These are phyloP conservation scores for Trinectes maculatus DNA, from an alignment of 2,113 vertebrate species.

Conservation along the genomic window DNA sequence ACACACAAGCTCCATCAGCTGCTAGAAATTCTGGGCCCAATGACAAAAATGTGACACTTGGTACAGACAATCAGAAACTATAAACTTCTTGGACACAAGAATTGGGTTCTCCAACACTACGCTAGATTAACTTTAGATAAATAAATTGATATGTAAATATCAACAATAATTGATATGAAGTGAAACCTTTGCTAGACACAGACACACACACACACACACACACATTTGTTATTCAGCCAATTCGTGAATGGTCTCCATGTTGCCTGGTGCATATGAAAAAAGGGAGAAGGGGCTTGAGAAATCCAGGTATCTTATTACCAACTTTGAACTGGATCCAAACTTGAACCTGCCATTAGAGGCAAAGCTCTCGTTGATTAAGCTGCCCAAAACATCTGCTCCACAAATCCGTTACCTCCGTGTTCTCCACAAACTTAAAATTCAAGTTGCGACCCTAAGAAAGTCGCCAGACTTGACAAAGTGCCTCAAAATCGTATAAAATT, in stretches of 20 bases:
- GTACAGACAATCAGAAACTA: constrained; percentile 33
- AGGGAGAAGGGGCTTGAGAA: not conserved
- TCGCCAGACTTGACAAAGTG: constrained; percentile 25
- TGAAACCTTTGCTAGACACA: too few species aligned
- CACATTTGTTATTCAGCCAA: not conserved
- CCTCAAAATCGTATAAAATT: constrained; percentile 41
- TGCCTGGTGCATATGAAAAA: not conserved
- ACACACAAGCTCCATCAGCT: constrained; percentile 54
- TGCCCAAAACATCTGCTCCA: not conserved
- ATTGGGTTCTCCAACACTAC: not conserved
- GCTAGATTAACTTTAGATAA: not conserved
- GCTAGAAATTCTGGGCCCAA: constrained; percentile 53
- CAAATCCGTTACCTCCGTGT: not conserved
- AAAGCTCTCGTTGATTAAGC: not conserved
- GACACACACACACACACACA: not conserved
- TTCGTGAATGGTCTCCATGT: not conserved
- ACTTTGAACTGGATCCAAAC: constrained; percentile 11
- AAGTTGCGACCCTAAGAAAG: not conserved
- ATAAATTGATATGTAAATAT: too few species aligned
- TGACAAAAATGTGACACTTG: constrained; percentile 62
- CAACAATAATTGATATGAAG: too few species aligned
- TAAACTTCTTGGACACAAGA: not conserved
- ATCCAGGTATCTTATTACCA: not conserved
- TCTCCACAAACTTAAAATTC: constrained; percentile 1
- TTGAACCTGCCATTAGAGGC: not conserved